Percentiles rank a stretch among this genome's conserved stretches.
Evolutionary conservation across 2,113 vertebrate species (phyloP).

Genomic region (Acrocephalus arundinaceus): DNA sequence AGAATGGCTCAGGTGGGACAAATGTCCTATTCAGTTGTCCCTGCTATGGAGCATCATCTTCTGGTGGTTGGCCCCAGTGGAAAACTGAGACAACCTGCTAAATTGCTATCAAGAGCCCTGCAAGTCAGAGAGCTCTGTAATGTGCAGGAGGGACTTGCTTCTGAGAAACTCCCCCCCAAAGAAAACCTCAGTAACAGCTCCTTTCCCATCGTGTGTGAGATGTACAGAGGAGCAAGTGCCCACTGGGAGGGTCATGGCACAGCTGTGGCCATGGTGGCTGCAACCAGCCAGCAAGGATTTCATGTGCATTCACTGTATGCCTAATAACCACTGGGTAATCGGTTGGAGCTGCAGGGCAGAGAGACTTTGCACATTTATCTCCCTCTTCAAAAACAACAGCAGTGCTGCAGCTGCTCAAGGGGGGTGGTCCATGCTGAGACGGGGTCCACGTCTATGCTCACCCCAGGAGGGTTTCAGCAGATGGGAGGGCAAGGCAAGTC

Average conservation of each 20-base stretch:
- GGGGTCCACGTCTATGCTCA: not conserved
- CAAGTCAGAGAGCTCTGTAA: not conserved
- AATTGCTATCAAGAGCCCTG: not conserved
- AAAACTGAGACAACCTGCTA: not conserved
- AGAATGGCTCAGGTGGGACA: not conserved
- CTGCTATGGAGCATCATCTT: not conserved
- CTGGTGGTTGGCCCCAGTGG: not conserved
- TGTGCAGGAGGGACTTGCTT: not conserved
- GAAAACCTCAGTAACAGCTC: not conserved
- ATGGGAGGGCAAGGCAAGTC: not conserved
- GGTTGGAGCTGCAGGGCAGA: not conserved
- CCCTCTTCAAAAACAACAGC: not conserved
- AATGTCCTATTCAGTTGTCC: accelerated
- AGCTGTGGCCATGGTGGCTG: not conserved
- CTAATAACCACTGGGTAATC: not conserved
- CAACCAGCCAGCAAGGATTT: not conserved
- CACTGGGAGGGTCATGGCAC: not conserved
- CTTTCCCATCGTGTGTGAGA: accelerated
- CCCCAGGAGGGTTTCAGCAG: not conserved
- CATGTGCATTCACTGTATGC: not conserved
- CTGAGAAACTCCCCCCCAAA: not conserved
- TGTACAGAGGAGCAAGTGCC: not conserved
- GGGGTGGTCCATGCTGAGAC: not conserved
- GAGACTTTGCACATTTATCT: not conserved
- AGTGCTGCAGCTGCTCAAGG: not conserved